phyloP scores from a whole-genome alignment of 1,140 invertebrate species.

The Micrasema minimum region DNA sequence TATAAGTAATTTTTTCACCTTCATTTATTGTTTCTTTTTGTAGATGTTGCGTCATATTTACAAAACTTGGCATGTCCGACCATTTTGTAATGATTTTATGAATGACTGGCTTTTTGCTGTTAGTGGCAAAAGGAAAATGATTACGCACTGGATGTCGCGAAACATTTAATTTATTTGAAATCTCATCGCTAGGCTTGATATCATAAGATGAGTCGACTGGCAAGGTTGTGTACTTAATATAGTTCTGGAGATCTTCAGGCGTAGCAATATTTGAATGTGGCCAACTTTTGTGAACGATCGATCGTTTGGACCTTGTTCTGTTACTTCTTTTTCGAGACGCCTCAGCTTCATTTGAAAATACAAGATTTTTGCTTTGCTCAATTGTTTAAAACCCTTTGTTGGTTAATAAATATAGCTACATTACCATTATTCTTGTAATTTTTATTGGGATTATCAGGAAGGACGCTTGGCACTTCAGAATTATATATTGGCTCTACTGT shows the following conservation, averaged over 20 bases:
- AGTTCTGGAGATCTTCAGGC: constrained; percentile 24
- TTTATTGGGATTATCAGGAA: not conserved
- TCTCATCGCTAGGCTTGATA: not conserved
- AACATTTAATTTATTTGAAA: not conserved
- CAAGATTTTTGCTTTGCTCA: too few relatives aligned
- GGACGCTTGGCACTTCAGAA: not conserved
- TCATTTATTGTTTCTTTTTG: not conserved
- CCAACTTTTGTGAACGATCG: constrained; percentile 19
- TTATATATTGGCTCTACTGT: constrained; percentile 9
- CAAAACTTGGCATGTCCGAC: constrained; percentile 43
- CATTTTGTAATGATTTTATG: constrained; percentile 46
- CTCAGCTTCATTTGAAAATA: too few relatives aligned
- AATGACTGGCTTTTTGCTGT: constrained; percentile 43
- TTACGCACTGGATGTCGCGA: not conserved
- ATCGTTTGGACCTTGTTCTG: constrained; percentile 5
- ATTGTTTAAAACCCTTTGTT: too few relatives aligned
- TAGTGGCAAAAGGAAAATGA: constrained; percentile 12
- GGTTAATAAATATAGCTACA: too few relatives aligned
- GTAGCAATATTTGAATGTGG: not conserved
- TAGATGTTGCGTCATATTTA: not conserved
- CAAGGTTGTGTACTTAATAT: constrained; percentile 31
- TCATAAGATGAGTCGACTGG: not conserved
- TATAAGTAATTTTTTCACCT: not conserved
- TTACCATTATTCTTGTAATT: too few relatives aligned
- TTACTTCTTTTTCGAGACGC: not conserved